These are phyloP conservation scores for Polymixis flavicincta DNA, from an alignment of 2,888 invertebrate genomes.

Conservation along the genomic window DNA sequence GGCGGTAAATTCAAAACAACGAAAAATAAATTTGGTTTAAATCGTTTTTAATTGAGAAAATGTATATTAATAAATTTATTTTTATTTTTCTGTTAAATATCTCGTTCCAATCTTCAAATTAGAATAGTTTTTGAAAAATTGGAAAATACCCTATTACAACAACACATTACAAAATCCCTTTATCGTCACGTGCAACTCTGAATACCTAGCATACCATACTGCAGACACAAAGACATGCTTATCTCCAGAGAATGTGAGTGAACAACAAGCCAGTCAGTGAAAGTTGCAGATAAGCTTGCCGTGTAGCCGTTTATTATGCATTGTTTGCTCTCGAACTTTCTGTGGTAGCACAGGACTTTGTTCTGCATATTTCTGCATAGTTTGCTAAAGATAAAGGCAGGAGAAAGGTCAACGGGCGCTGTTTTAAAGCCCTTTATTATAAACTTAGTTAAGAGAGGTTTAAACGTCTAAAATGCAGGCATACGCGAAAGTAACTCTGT, in stretches of 20 bases:
- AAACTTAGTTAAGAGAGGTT: too few species aligned
- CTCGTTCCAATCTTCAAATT: too few species aligned
- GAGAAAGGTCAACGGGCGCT: neutral
- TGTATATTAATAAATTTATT: too few species aligned
- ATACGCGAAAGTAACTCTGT: too few species aligned
- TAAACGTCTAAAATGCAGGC: too few species aligned
- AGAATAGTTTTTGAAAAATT: too few species aligned
- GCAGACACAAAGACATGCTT: constrained; percentile 25
- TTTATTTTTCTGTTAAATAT: too few species aligned
- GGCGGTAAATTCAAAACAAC: too few species aligned
- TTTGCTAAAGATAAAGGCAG: neutral
- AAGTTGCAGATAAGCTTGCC: constrained; percentile 57
- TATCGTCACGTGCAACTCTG: constrained; percentile 24
- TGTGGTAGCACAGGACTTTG: constrained; percentile 21
- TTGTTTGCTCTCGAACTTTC: constrained; percentile 37
- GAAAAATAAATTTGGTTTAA: too few species aligned
- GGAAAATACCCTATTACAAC: too few species aligned
- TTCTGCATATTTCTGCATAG: constrained; percentile 19
- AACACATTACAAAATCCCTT: neutral
- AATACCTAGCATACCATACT: constrained; percentile 7
- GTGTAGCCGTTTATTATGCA: constrained; percentile 6
- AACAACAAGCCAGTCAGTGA: constrained; percentile 44
- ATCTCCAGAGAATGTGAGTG: constrained; percentile 54
- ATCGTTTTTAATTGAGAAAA: too few species aligned
- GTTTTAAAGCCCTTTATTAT: too few species aligned